These are phyloP conservation scores for Amphiduros pacificus DNA, from an alignment of 2,888 invertebrate species.

Conservation along the genomic window DNA sequence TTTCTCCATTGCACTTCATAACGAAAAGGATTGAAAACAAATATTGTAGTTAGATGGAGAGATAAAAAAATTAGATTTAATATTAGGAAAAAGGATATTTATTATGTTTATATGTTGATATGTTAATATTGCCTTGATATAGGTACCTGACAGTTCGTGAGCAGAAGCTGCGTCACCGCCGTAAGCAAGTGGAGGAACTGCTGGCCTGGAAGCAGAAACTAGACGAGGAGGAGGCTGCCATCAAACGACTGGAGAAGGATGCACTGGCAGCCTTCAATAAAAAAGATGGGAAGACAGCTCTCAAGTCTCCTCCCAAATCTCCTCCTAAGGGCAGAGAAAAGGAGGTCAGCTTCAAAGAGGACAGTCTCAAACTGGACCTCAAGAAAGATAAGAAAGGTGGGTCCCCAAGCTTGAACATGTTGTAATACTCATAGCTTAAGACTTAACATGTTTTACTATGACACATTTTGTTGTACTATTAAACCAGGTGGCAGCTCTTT, in stretches of 20 bases:
- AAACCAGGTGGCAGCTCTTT: too few species aligned
- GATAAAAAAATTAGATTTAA: too few species aligned
- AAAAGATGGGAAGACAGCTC: background rate
- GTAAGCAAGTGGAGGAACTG: conserved; percentile 55
- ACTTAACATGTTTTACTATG: too few species aligned
- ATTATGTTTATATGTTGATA: too few species aligned
- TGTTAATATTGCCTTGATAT: background rate
- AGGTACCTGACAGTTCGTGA: conserved; percentile 57
- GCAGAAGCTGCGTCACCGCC: conserved; percentile 49
- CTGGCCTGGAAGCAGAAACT: conserved; percentile 56
- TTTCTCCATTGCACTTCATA: background rate
- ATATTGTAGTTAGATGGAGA: too few species aligned
- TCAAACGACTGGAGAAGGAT: conserved; percentile 52
- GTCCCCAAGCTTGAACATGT: too few species aligned
- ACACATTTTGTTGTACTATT: too few species aligned
- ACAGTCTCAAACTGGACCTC: too few species aligned
- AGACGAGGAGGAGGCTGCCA: conserved; percentile 54
- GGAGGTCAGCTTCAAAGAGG: background rate
- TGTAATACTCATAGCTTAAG: too few species aligned
- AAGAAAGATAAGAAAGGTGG: too few species aligned
- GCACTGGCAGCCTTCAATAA: conserved; percentile 33
- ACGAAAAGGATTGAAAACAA: background rate
- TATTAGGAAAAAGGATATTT: too few species aligned
- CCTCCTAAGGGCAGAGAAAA: conserved; percentile 1
- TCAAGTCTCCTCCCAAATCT: background rate